Percentiles rank a stretch among this genome's conserved stretches.
Conservation (phyloP, 1,140 invertebrate species). For the Lordiphosa collinella region DNA sequence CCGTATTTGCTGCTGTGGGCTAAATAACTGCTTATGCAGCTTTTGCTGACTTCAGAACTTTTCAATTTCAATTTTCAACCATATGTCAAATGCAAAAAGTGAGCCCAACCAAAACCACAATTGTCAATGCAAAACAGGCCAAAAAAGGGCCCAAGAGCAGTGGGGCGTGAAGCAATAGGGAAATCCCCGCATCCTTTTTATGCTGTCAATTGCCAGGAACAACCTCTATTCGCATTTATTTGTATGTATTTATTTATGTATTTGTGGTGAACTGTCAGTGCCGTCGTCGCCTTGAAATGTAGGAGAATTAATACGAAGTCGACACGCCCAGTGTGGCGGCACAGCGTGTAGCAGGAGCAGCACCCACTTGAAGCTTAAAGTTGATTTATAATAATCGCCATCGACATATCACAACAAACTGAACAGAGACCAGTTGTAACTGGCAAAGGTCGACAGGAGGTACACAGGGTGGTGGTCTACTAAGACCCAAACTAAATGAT, state of each 20-base stretch:
- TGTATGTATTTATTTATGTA: not conserved
- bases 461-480: constrained; percentile 4
- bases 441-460: constrained; percentile 4
- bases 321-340: constrained; percentile 41
- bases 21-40: constrained; percentile 23
- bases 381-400: constrained; percentile 60
- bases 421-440: constrained; percentile 27
- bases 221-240: not conserved
- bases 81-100: constrained; percentile 31
- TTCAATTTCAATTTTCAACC: constrained; percentile 13
- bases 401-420: constrained; percentile 32
- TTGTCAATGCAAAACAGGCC: not conserved
- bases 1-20: not conserved
- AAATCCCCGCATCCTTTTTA: not conserved
- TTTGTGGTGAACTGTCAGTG: constrained; percentile 24
- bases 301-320: constrained; percentile 59
- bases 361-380: constrained; percentile 29
- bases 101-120: constrained; percentile 13
- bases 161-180: not conserved
- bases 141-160: not conserved
- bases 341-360: too few relatives aligned
- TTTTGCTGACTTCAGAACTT: constrained; percentile 33
- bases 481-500: not conserved
- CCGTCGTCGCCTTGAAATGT: constrained; percentile 33
- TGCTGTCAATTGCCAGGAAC: constrained; percentile 1